Conservation (phyloP, 2,888 invertebrate species). For the Polietes domitor region DNA sequence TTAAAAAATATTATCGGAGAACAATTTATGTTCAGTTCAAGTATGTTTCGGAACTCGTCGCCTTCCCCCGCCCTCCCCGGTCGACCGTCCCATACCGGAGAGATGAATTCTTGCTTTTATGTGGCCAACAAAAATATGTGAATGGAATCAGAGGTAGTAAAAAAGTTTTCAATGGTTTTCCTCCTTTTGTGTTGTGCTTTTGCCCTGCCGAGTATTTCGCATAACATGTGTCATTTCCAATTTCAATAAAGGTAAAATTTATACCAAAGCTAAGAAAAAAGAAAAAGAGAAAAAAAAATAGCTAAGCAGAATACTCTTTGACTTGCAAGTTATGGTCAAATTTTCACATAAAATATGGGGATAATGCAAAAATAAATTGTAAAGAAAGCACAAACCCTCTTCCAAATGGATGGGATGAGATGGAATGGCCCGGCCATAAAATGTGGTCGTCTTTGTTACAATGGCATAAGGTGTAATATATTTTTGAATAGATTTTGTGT, state of each 20-base stretch:
- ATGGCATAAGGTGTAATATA: slow-evolving; percentile 19
- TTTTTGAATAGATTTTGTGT: slow-evolving; percentile 36
- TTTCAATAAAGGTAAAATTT: slow-evolving; percentile 64
- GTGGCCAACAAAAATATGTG: slow-evolving; percentile 21
- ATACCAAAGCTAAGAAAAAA: not conserved
- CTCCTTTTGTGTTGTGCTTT: not conserved
- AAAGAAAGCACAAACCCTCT: not conserved
- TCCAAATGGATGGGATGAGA: too few relatives aligned
- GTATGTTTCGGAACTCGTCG: slow-evolving; percentile 52
- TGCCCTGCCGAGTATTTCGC: slow-evolving; percentile 18
- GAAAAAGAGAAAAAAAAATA: not conserved
- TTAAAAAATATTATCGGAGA: slow-evolving; percentile 63
- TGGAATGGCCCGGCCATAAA: slow-evolving; percentile 24
- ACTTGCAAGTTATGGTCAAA: slow-evolving; percentile 59
- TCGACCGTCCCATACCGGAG: not conserved
- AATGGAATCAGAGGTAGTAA: slow-evolving; percentile 28
- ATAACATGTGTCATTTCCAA: slow-evolving; percentile 66
- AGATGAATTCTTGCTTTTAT: slow-evolving; percentile 21
- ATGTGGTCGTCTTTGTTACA: slow-evolving; percentile 22
- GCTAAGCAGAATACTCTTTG: slow-evolving; percentile 34
- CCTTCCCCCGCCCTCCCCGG: not conserved
- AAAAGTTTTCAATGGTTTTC: slow-evolving; percentile 22
- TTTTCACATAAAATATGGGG: slow-evolving; percentile 48
- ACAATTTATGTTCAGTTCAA: slow-evolving; percentile 65
- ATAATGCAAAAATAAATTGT: slow-evolving; percentile 33